Evolutionary conservation across 2,797 vertebrate species (phyloP).

Genomic region (Cyprinodon diabolis): DNA sequence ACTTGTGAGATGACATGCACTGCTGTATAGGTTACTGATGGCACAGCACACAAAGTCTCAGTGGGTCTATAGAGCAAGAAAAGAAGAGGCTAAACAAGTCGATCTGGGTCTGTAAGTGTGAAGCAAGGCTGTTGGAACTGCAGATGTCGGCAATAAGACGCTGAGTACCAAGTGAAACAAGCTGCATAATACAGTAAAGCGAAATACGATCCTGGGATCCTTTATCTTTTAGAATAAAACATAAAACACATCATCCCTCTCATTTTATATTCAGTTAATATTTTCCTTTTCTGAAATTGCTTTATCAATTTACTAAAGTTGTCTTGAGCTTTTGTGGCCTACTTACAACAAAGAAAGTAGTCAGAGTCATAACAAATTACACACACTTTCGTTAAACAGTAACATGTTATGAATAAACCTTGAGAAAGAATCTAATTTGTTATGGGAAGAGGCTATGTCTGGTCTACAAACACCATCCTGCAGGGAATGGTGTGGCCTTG

Average conservation of each 20-base stretch:
- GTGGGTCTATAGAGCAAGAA: conserved; percentile 79
- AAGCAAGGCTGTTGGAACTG: conserved; percentile 38
- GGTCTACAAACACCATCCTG: too few species aligned
- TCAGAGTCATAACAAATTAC: too few species aligned
- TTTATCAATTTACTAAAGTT: background rate
- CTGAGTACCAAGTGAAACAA: conserved; percentile 9
- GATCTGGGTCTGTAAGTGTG: conserved; percentile 72
- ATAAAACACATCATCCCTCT: background rate
- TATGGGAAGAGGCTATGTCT: too few species aligned
- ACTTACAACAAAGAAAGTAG: too few species aligned
- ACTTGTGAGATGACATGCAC: conserved; percentile 81
- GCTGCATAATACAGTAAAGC: conserved; percentile 14
- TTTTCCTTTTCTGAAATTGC: background rate
- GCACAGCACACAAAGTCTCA: conserved; percentile 74
- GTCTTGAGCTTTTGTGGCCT: background rate
- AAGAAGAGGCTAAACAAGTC: conserved; percentile 80
- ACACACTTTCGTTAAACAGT: too few species aligned
- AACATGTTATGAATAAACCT: too few species aligned
- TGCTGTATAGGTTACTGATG: conserved; percentile 81
- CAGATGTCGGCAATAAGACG: conserved; percentile 39
- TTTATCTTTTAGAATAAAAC: conserved; percentile 14
- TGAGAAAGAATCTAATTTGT: too few species aligned
- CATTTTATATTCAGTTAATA: background rate
- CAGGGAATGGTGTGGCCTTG: too few species aligned
- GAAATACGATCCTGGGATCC: background rate